Evolutionary conservation across 2,888 invertebrate species (phyloP).

Genomic region (Andrena haemorrhoa): DNA sequence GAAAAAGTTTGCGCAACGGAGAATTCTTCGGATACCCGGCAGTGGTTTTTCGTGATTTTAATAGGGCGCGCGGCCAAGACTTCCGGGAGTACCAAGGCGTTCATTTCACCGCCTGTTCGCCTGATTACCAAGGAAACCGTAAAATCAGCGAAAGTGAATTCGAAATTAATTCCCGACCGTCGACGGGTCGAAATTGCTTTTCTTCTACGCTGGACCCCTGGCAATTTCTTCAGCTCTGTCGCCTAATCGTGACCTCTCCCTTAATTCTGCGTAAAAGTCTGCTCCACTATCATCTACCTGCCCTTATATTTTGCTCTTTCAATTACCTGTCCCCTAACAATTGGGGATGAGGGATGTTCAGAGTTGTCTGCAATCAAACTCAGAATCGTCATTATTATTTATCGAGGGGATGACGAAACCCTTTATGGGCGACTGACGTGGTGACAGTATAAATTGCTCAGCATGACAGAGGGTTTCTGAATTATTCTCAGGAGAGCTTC

Average conservation of each 20-base stretch:
- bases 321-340: background rate
- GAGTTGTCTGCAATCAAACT: constrained; percentile 15
- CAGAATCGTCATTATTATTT: constrained; percentile 13
- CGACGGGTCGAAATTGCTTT: constrained; percentile 35
- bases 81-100: constrained; percentile 13
- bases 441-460: background rate
- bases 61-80: background rate
- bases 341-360: background rate
- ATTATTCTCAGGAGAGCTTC: background rate
- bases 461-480: background rate
- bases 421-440: background rate
- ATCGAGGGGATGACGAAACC: background rate
- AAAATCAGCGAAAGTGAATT: constrained; percentile 36
- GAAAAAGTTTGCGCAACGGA: constrained; percentile 25
- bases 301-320: constrained; percentile 45
- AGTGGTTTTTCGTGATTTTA: constrained; percentile 19
- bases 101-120: constrained; percentile 22
- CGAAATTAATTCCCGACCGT: constrained; percentile 35
- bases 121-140: constrained; percentile 14
- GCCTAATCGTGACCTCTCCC: constrained; percentile 40
- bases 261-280: constrained; percentile 52
- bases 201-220: constrained; percentile 13
- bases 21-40: background rate
- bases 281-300: constrained; percentile 21
- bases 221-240: constrained; percentile 47